These are phyloP conservation scores for Mythimna ferrago DNA, from an alignment of 2,888 invertebrate species.

Conservation along the genomic window DNA sequence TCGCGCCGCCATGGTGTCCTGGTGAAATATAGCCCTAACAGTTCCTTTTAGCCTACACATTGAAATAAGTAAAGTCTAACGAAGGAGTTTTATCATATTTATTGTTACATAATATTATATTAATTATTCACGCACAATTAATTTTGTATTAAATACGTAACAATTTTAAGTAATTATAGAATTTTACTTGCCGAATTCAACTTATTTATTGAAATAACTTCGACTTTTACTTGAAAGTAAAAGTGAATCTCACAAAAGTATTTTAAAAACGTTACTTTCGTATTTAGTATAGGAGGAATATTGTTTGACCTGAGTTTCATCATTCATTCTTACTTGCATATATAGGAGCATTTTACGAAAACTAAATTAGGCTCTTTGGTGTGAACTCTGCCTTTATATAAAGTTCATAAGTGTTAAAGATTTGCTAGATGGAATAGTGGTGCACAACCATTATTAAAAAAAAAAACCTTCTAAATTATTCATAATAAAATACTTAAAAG, in stretches of 20 bases:
- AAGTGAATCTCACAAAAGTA: conserved; percentile 57
- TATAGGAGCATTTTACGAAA: conserved; percentile 30
- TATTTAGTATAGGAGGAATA: conserved; percentile 28
- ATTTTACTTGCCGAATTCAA: conserved; percentile 41
- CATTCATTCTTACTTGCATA: conserved; percentile 31
- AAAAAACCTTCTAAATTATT: no score
- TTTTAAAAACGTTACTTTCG: conserved; percentile 17
- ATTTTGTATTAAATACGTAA: conserved; percentile 45
- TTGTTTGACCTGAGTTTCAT: conserved; percentile 23
- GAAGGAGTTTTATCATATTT: background rate
- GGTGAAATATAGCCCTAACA: background rate
- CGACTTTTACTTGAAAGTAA: conserved; percentile 34
- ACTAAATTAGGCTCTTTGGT: conserved; percentile 35
- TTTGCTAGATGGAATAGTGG: conserved; percentile 29
- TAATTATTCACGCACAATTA: conserved; percentile 46
- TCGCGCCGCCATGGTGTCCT: no score
- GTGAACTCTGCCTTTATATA: conserved; percentile 55
- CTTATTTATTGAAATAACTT: conserved; percentile 35
- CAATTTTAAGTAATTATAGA: conserved; percentile 37
- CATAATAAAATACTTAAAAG: background rate
- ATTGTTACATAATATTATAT: conserved; percentile 21
- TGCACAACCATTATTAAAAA: conserved; percentile 23
- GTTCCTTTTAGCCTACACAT: conserved; percentile 2
- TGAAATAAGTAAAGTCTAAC: conserved; percentile 1
- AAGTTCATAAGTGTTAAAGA: conserved; percentile 25